Evolutionary conservation across 2,113 vertebrate genomes (phyloP).

Genomic region (Thermophis baileyi): DNA sequence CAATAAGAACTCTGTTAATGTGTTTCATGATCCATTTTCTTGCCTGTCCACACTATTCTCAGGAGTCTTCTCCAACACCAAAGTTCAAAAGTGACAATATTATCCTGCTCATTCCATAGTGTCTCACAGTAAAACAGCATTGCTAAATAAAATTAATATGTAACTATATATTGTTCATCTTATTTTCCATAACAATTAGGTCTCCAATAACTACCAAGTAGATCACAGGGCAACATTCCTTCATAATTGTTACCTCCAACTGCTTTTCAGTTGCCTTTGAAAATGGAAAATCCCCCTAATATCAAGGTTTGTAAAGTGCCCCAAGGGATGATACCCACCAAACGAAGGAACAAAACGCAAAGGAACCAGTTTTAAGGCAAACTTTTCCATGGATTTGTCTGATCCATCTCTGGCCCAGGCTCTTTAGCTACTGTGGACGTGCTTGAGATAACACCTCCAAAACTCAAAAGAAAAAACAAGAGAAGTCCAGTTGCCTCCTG

Average conservation of each 20-base stretch:
- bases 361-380: neutral
- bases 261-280: neutral
- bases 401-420: neutral
- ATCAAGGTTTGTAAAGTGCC: neutral
- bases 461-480: neutral
- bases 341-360: neutral
- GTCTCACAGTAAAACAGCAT: neutral
- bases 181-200: neutral
- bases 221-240: neutral
- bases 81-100: neutral
- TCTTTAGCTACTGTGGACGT: neutral
- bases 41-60: neutral
- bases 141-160: neutral
- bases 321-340: neutral
- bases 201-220: neutral
- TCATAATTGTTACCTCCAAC: neutral
- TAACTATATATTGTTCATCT: neutral
- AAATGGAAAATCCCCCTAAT: neutral
- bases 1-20: neutral
- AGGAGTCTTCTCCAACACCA: neutral
- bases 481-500: no score
- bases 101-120: neutral
- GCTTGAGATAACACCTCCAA: neutral
- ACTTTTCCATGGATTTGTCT: neutral
- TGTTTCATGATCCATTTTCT: neutral